Base-by-base conservation (phyloP, 1,140 invertebrate genomes). In the Luehdorfia chinensis region DNA sequence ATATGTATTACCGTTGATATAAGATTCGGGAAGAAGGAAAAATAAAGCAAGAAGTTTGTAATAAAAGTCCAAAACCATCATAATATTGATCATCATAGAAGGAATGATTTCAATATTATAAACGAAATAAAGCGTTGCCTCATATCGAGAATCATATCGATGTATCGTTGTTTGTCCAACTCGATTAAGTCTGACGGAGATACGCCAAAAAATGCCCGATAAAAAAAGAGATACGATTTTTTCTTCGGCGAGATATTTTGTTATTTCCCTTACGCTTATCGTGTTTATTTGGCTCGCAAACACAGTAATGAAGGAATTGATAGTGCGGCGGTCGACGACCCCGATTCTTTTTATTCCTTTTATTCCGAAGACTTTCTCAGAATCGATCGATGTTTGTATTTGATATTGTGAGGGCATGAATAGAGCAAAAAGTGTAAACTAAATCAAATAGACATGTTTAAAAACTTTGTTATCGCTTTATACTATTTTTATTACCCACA, bases 251-350 rank as follows among this genome's bases (percentile, higher is more conserved):
- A 52, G 58, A 75, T 74, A 77, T 64, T 76, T 55, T 72, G 59
- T 63, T 79, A 73, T 77, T 78, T 31, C 28, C 48, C 61, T 66
- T 68, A 44, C 45, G 45, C 60, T 72, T 79, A 76, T 75, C 75
- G 48, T 72, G 55, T 74, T 72, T 81, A 67, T 75, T 72, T 76
- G 67, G 53, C 39, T 47, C 47, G 61, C 55, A 78, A 75, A 78
- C 59, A 60, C 18, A 72, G 75, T 75, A 77, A 78, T 81, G 77
- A 80, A 80, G 59, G 69, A 77, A 79, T 73, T 72, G 77, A 81
- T 78, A 81, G 73, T 68, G 64, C 9, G 16, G 2, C 48, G 75
- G 74, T 75, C 77, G 59, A 48, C 45, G 73, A 81, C 64, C 77
- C 45, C 46, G n/a, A 27, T 14, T 59, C 59, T 59, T 55, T 56